Percentiles rank a stretch among this genome's conserved stretches.
phyloP scores from a whole-genome alignment of 2,797 vertebrate genomes.

The Artibeus jamaicensis region DNA sequence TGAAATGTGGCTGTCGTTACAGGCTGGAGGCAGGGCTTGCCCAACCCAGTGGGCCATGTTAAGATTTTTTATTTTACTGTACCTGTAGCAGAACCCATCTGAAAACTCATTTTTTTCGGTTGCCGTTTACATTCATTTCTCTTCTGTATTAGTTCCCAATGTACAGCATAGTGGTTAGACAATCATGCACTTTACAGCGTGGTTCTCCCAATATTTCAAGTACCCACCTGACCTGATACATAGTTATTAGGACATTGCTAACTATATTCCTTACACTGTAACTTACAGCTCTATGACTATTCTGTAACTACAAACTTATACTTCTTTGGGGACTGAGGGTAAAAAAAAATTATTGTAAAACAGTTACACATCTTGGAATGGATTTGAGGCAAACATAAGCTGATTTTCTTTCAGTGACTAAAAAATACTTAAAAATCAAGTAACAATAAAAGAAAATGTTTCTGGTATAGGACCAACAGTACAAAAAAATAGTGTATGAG shows the following conservation, averaged over 20 bases:
- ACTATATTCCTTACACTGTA: no score
- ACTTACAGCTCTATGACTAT: no score
- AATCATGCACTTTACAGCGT: not conserved
- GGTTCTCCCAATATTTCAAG: not conserved
- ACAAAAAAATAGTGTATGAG: slow-evolving; percentile 96
- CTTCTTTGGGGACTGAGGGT: no score
- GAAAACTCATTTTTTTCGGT: not conserved
- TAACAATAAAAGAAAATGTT: slow-evolving; percentile 95
- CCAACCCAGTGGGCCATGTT: not conserved
- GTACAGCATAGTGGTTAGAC: not conserved
- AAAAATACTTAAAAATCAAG: slow-evolving; percentile 98
- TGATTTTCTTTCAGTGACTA: slow-evolving; percentile 91
- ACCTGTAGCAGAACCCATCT: not conserved
- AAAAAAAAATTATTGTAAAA: slow-evolving; percentile 93
- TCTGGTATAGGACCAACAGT: slow-evolving; percentile 98
- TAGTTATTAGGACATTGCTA: no score
- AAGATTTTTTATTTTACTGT: not conserved
- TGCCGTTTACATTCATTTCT: not conserved
- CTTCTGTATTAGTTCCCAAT: not conserved
- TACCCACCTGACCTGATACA: not conserved
- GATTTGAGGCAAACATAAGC: slow-evolving; percentile 98
- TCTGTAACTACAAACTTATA: no score
- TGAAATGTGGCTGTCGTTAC: not conserved
- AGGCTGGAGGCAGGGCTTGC: not conserved
- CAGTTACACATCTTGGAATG: slow-evolving; percentile 99